phyloP scores from a whole-genome alignment of 2,888 invertebrate species.

The Uloborus plumipes region DNA sequence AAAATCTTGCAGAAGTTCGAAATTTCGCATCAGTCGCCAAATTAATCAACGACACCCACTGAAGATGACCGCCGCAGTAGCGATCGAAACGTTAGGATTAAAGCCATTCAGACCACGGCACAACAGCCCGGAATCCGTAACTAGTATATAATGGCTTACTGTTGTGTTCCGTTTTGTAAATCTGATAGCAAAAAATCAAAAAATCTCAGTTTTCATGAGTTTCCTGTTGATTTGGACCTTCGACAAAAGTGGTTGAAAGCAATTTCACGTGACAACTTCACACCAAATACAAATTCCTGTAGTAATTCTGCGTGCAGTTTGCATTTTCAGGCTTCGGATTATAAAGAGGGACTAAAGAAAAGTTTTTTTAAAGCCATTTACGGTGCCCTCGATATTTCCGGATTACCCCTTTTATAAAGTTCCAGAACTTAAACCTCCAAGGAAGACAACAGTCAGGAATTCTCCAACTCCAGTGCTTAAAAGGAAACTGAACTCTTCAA shows the following conservation, averaged over 20 bases:
- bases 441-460: background rate
- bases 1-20: too few species aligned
- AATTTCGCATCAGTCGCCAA: too few species aligned
- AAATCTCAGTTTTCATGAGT: background rate
- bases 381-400: background rate
- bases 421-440: background rate
- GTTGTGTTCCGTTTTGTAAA: background rate
- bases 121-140: too few species aligned
- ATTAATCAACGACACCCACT: too few species aligned
- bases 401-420: background rate
- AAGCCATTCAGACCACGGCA: too few species aligned
- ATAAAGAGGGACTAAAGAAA: background rate
- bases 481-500: background rate
- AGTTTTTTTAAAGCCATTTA: too few species aligned
- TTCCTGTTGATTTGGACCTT: background rate
- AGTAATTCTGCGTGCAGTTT: background rate
- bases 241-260: background rate
- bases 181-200: background rate
- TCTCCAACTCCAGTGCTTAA: background rate
- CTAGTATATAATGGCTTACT: background rate
- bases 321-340: background rate
- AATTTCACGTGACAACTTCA: slow-evolving; percentile 3
- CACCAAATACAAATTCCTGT: background rate
- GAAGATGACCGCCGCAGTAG: too few species aligned
- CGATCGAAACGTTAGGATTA: too few species aligned